Conservation (phyloP, 2,113 vertebrate genomes). For the Suncus etruscus region DNA sequence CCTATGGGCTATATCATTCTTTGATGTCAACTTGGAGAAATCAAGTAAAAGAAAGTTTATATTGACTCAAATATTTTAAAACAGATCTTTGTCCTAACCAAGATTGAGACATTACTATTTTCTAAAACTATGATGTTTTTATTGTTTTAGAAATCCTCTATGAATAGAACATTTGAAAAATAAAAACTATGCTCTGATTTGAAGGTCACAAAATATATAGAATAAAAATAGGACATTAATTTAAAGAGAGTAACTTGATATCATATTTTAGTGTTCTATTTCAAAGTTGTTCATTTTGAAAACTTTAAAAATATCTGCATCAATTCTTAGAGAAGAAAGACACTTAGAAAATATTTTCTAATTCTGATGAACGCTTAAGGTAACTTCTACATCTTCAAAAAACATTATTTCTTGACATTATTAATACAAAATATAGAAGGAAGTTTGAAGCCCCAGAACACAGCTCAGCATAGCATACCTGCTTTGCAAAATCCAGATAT, state of each 20-base stretch:
- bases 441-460: too few species aligned
- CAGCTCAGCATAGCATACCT: too few species aligned
- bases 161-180: slow-evolving; percentile 8
- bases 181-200: background rate
- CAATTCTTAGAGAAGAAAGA: background rate
- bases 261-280: slow-evolving; percentile 32
- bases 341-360: background rate
- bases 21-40: slow-evolving; percentile 63
- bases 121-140: background rate
- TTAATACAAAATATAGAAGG: too few species aligned
- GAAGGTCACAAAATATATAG: background rate
- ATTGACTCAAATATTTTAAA: slow-evolving; percentile 53
- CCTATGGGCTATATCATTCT: slow-evolving; percentile 61
- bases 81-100: slow-evolving; percentile 66
- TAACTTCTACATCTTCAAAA: slow-evolving; percentile 5
- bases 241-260: slow-evolving; percentile 10
- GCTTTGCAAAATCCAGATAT: too few species aligned
- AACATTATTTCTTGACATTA: background rate
- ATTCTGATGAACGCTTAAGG: background rate
- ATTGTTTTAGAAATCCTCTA: slow-evolving; percentile 4
- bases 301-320: background rate
- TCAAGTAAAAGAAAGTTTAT: slow-evolving; percentile 65
- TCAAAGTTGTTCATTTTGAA: background rate
- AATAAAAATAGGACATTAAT: background rate
- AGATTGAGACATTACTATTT: slow-evolving; percentile 58